These are phyloP conservation scores for Cheilosia impressa DNA, from an alignment of 2,888 invertebrate genomes.

Conservation along the genomic window DNA sequence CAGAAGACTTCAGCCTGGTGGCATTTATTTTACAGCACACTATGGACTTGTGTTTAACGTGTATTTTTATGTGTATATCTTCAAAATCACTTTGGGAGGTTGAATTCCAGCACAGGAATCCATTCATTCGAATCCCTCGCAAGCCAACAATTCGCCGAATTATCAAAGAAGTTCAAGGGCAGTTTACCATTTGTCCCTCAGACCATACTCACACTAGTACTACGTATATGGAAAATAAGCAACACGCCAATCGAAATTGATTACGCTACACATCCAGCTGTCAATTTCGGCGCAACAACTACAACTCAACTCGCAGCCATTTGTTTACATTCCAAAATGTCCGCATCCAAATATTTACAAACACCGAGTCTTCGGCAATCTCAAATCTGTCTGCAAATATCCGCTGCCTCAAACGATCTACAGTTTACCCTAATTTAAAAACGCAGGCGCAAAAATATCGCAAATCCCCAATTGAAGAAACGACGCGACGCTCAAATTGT, in stretches of 20 bases:
- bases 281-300: neutral
- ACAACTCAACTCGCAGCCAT: slow-evolving; percentile 5
- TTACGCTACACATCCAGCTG: neutral
- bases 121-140: too few species aligned
- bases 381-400: slow-evolving; percentile 43
- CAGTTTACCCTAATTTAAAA: slow-evolving; percentile 4
- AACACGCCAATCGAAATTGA: neutral
- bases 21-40: neutral
- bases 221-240: too few species aligned
- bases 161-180: too few species aligned
- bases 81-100: too few species aligned
- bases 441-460: neutral
- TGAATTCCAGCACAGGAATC: too few species aligned
- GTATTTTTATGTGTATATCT: too few species aligned
- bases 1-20: neutral
- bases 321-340: slow-evolving; percentile 18
- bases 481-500: slow-evolving; percentile 22
- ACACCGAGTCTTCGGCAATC: slow-evolving; percentile 25
- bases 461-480: neutral
- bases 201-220: too few species aligned
- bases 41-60: too few species aligned
- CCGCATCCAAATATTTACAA: slow-evolving; percentile 53
- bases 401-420: neutral
- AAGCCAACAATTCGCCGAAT: too few species aligned
- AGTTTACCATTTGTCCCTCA: too few species aligned